Evolutionary conservation across 2,888 invertebrate species (phyloP).

Genomic region (Nesidiocoris tenuis): DNA sequence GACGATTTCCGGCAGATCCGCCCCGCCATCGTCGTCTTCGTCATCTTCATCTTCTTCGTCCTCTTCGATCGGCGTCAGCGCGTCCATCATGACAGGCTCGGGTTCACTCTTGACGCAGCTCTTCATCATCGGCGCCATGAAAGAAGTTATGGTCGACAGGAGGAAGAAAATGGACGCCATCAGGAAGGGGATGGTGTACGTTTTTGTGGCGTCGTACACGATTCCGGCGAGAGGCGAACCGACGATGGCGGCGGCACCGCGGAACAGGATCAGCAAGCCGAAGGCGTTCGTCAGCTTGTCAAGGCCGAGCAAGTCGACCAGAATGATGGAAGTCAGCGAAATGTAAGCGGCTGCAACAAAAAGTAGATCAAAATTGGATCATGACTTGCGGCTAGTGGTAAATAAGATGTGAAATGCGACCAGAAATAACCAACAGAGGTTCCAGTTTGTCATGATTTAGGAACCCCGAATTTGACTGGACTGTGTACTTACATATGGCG

Average conservation of each 20-base stretch:
- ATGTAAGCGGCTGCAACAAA: slow-evolving; percentile 82
- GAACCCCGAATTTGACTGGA: too few species aligned
- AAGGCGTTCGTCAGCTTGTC: slow-evolving; percentile 96
- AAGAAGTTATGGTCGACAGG: slow-evolving; percentile 79
- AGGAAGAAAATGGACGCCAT: slow-evolving; percentile 89
- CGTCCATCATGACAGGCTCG: slow-evolving; percentile 64
- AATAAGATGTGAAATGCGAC: too few species aligned
- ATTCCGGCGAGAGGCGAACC: slow-evolving; percentile 83
- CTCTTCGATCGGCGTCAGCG: slow-evolving; percentile 79
- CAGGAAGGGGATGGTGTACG: slow-evolving; percentile 86
- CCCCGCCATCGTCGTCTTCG: slow-evolving; percentile 63
- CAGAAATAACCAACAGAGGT: too few species aligned
- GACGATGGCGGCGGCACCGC: slow-evolving; percentile 90
- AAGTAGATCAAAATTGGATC: not conserved
- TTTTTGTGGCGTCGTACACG: slow-evolving; percentile 80
- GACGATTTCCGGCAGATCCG: slow-evolving; percentile 60
- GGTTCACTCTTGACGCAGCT: slow-evolving; percentile 58
- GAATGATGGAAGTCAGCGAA: slow-evolving; percentile 94
- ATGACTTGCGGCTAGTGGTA: too few species aligned
- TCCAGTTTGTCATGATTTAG: too few species aligned
- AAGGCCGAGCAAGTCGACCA: slow-evolving; percentile 92
- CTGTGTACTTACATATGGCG: slow-evolving; percentile 81
- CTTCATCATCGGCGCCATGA: slow-evolving; percentile 73
- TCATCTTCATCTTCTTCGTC: slow-evolving; percentile 70
- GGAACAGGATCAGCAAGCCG: slow-evolving; percentile 90